Evolutionary conservation across 2,888 invertebrate genomes (phyloP).

Genomic region (Epinotia brunnichana): DNA sequence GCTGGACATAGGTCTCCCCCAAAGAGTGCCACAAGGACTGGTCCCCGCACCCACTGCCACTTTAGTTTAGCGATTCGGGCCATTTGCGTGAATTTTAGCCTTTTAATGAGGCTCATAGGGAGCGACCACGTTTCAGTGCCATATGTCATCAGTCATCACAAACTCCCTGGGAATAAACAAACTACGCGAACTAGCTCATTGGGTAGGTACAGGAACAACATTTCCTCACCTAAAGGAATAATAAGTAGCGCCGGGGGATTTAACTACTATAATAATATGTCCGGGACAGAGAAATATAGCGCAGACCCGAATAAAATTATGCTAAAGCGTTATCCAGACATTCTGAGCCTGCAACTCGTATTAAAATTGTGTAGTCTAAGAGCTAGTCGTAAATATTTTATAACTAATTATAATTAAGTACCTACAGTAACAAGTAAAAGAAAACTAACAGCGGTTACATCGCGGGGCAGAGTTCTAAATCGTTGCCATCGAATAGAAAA

Average conservation of each 20-base stretch:
- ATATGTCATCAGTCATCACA: no score
- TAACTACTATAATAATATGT: not conserved
- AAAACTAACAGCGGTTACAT: not conserved
- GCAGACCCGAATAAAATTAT: slow-evolving; percentile 9
- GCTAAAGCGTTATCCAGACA: slow-evolving; percentile 8
- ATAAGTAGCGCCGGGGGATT: not conserved
- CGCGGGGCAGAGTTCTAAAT: no score
- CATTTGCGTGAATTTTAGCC: no score
- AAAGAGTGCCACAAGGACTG: no score
- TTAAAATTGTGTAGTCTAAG: slow-evolving; percentile 8
- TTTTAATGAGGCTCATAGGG: no score
- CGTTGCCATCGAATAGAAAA: no score
- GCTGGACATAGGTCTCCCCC: no score
- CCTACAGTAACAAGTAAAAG: not conserved
- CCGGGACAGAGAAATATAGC: not conserved
- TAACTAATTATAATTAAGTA: no score
- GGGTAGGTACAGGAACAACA: not conserved
- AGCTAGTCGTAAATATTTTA: not conserved
- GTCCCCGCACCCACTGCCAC: no score
- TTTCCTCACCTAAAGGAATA: not conserved
- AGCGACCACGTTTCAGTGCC: no score
- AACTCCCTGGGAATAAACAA: not conserved
- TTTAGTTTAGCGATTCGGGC: no score
- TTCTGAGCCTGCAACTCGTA: not conserved
- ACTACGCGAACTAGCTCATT: not conserved